Evolutionary conservation across 1,140 invertebrate species (phyloP).

Genomic region (Ceratina australensis): DNA sequence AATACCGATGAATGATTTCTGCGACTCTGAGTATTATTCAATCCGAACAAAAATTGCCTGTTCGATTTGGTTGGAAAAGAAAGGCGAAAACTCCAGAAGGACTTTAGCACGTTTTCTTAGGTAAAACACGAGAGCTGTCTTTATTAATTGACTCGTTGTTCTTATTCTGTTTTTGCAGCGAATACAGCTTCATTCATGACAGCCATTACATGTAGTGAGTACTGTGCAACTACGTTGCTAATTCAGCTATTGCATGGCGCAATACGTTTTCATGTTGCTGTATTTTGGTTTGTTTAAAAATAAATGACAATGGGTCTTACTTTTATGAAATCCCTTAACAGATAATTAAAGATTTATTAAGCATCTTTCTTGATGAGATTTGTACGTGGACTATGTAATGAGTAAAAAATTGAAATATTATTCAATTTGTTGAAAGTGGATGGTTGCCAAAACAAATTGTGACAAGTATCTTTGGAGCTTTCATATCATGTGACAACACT

Average conservation of each 20-base stretch:
- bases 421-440: no score
- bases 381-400: no score
- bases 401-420: no score
- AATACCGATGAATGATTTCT: background rate
- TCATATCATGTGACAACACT: no score
- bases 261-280: constrained; percentile 3
- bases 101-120: constrained; percentile 67
- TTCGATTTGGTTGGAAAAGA: constrained; percentile 59
- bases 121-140: constrained; percentile 41
- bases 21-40: constrained; percentile 42
- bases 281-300: no score
- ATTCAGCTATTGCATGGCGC: constrained; percentile 55
- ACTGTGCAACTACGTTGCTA: constrained; percentile 61
- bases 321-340: no score
- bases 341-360: no score
- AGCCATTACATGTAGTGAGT: constrained; percentile 80
- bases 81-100: constrained; percentile 31
- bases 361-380: no score
- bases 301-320: no score
- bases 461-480: no score
- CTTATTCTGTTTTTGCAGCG: constrained; percentile 71
- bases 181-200: constrained; percentile 80
- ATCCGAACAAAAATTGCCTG: constrained; percentile 56
- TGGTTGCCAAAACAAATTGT: no score
- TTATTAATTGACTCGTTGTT: constrained; percentile 11